Conservation (phyloP, 2,888 invertebrate genomes). For the Teleogryllus oceanicus region DNA sequence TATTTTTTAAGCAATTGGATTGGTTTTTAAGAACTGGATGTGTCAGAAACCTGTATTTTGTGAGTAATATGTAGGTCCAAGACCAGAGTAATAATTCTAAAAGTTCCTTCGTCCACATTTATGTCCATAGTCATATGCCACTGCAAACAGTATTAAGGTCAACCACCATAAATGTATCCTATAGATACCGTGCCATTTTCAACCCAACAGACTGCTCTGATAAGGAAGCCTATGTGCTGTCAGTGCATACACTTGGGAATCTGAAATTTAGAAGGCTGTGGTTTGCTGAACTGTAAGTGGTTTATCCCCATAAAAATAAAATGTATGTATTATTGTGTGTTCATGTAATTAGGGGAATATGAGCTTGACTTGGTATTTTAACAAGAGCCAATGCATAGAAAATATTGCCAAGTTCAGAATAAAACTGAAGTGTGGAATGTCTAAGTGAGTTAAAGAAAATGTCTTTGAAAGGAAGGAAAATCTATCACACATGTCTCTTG, state of each 20-base stretch:
- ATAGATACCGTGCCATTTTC: background rate
- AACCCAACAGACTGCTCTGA: background rate
- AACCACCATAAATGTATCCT: background rate
- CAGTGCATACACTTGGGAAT: background rate
- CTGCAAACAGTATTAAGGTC: background rate
- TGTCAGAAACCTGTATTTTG: conserved; percentile 6
- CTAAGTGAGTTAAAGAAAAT: background rate
- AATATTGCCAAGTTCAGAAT: background rate
- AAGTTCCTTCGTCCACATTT: conserved; percentile 25
- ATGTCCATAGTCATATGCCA: background rate
- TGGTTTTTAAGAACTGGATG: background rate
- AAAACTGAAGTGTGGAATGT: background rate
- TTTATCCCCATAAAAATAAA: no score
- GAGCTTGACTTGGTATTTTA: background rate
- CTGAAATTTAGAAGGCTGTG: background rate
- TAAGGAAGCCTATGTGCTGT: background rate
- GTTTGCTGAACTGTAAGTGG: background rate
- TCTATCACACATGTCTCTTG: background rate
- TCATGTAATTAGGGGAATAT: background rate
- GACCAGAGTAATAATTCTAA: conserved; percentile 22
- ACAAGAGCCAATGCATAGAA: background rate
- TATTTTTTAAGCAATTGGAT: background rate
- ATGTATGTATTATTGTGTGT: background rate
- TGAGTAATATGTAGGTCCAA: background rate
- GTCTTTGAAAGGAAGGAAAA: background rate